A percentile compares a stretch with the other conserved stretches of the same genome.
phyloP scores from a whole-genome alignment of 2,113 vertebrate genomes.

The Phaethon lepturus region DNA sequence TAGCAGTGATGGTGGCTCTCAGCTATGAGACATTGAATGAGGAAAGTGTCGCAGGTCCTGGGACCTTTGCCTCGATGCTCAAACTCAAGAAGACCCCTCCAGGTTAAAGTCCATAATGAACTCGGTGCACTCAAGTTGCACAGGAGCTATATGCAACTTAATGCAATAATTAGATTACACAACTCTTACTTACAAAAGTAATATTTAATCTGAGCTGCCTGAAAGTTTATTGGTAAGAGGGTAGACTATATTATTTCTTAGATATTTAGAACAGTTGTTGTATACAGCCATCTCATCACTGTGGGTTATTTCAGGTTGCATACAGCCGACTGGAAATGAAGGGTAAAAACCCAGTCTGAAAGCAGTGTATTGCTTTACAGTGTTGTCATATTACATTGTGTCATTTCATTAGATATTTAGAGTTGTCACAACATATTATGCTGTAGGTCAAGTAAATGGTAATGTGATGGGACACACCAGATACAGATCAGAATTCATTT shows the following conservation, averaged over 20 bases:
- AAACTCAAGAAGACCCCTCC: neutral
- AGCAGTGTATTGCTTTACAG: neutral
- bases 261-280: neutral
- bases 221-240: neutral
- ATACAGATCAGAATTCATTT: conserved; percentile 54
- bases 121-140: neutral
- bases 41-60: neutral
- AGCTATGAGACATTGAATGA: neutral
- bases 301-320: neutral
- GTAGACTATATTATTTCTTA: neutral
- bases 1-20: neutral
- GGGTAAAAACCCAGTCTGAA: neutral
- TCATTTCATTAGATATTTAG: neutral
- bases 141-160: neutral
- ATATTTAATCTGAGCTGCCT: neutral
- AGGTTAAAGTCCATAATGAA: neutral
- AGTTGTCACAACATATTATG: conserved; percentile 7
- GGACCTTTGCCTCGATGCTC: fast-evolving
- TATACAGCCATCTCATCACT: neutral
- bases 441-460: neutral
- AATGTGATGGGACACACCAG: neutral
- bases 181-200: neutral
- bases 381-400: neutral
- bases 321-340: neutral
- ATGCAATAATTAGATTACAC: neutral